Conservation (phyloP, 2,113 vertebrate genomes). For the Bubalus kerabau region DNA sequence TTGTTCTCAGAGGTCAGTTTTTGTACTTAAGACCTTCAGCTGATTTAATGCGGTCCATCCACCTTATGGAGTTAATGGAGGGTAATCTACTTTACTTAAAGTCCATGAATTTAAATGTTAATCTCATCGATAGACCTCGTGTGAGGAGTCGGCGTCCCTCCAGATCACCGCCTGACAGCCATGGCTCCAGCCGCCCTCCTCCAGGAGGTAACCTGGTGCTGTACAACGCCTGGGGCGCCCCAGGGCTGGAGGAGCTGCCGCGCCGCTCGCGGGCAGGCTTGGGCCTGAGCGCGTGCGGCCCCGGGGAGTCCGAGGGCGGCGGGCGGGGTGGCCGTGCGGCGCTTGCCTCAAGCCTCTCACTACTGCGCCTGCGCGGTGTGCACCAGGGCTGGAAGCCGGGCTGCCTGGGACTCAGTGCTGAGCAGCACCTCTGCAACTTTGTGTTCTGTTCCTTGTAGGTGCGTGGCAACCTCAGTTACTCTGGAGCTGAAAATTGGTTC, state of each 20-base stretch:
- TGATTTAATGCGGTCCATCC: background rate
- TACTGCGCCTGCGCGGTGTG: background rate
- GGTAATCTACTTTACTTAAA: background rate
- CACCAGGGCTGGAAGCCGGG: fast-evolving
- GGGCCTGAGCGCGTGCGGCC: background rate
- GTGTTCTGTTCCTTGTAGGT: background rate
- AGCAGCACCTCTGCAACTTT: background rate
- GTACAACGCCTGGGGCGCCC: background rate
- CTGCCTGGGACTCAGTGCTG: fast-evolving
- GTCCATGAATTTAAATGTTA: background rate
- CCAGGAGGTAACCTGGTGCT: background rate
- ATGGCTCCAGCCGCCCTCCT: background rate
- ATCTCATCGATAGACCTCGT: background rate
- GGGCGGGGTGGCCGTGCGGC: fast-evolving
- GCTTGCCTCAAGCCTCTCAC: fast-evolving
- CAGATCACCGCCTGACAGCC: background rate
- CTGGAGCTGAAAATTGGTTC: background rate
- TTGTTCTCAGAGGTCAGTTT: background rate
- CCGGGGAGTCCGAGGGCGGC: fast-evolving
- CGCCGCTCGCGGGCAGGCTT: background rate
- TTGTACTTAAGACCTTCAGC: background rate
- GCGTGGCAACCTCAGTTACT: background rate
- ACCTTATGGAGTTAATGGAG: background rate
- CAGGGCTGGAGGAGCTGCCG: background rate
- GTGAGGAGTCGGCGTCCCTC: background rate